These are phyloP conservation scores for Lanistes nyassanus DNA, from an alignment of 1,140 invertebrate species.

Conservation along the genomic window DNA sequence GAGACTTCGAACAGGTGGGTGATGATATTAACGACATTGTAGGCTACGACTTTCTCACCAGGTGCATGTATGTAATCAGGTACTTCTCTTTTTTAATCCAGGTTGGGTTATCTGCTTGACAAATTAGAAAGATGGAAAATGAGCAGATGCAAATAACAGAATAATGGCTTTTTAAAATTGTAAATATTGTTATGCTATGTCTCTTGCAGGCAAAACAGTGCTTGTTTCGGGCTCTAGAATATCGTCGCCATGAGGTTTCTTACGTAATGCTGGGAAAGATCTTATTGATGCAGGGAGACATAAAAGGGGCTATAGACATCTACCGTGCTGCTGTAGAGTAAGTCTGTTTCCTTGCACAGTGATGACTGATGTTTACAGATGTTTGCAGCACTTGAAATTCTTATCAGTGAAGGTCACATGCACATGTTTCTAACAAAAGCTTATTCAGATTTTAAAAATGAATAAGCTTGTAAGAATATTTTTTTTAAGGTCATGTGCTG, in stretches of 20 bases:
- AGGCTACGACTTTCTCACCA: no score
- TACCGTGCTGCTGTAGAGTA: constrained; percentile 78
- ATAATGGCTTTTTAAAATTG: neutral
- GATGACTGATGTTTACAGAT: neutral
- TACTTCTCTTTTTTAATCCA: no score
- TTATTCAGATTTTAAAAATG: no score
- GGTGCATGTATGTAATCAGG: no score
- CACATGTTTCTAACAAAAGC: neutral
- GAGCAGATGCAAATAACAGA: no score
- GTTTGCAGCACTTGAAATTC: no score
- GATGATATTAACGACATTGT: neutral
- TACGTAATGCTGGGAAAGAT: constrained; percentile 80
- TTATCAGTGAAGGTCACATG: neutral
- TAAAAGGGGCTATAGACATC: constrained; percentile 77
- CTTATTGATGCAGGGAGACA: constrained; percentile 76
- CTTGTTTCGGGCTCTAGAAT: constrained; percentile 77
- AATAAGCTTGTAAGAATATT: no score
- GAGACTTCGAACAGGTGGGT: constrained; percentile 62
- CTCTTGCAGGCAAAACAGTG: constrained; percentile 75
- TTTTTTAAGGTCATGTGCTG: no score
- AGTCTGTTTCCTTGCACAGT: constrained; percentile 41
- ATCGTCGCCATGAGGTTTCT: constrained; percentile 79
- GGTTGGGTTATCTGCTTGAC: no score
- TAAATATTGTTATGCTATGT: constrained; percentile 8
- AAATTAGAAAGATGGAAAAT: no score